These are phyloP conservation scores for Chrysolophus pictus DNA, from an alignment of 2,797 vertebrate species.

Conservation along the genomic window DNA sequence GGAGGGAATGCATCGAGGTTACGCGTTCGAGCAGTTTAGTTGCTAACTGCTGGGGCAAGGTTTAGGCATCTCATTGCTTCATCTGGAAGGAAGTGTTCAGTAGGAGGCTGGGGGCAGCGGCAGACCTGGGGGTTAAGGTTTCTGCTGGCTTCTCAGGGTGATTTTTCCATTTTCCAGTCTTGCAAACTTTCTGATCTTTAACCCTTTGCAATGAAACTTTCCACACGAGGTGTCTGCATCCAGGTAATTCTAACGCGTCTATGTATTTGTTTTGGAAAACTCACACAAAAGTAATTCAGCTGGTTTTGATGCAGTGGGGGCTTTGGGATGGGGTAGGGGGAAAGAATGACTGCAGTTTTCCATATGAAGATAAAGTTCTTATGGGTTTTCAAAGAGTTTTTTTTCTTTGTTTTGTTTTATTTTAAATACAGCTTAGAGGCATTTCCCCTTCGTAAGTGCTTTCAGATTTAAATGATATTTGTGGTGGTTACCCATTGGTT, in stretches of 20 bases:
- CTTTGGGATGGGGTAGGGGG: background rate
- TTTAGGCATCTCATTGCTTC: conserved; percentile 6
- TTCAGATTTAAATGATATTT: background rate
- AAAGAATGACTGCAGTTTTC: background rate
- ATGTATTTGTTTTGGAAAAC: background rate
- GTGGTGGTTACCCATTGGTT: background rate
- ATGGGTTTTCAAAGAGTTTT: background rate
- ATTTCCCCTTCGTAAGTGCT: background rate
- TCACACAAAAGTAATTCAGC: background rate
- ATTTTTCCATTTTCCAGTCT: conserved; percentile 47
- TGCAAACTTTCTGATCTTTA: conserved; percentile 59
- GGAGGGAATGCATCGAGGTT: background rate
- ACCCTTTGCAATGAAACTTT: conserved; percentile 50
- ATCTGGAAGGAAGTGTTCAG: background rate
- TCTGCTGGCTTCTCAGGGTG: background rate
- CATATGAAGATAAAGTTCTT: background rate
- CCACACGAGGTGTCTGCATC: background rate
- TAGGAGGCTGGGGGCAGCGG: conserved; percentile 10
- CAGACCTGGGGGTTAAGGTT: conserved; percentile 23
- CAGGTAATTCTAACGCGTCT: conserved; percentile 31
- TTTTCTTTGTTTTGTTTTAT: background rate
- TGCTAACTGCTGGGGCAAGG: background rate
- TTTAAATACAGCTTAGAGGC: background rate
- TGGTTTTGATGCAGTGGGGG: background rate
- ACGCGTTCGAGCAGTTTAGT: background rate